Evolutionary conservation across 2,797 vertebrate species (phyloP).

Genomic region (Sebastes diploproa): DNA sequence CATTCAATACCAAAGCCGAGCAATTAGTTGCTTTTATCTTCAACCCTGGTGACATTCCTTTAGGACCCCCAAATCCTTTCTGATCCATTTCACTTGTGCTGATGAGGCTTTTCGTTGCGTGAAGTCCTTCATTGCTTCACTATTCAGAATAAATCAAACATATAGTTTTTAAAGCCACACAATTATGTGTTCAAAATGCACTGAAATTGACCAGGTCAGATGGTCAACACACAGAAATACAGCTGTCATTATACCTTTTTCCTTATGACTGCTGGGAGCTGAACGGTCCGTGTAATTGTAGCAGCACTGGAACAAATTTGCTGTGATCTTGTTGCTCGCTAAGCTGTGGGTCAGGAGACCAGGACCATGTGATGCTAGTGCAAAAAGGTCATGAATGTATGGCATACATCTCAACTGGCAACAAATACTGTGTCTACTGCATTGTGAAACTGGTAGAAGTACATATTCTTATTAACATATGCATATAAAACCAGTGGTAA

Average conservation of each 20-base stretch:
- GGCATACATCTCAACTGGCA: not conserved
- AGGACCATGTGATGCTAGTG: conserved; percentile 67
- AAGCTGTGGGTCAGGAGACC: conserved; percentile 72
- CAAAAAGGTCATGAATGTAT: conserved; percentile 45
- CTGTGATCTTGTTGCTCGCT: conserved; percentile 54
- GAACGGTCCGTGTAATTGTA: conserved; percentile 36
- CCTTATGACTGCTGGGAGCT: conserved; percentile 13
- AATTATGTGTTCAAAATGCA: not conserved
- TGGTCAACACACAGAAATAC: not conserved
- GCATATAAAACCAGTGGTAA: not conserved
- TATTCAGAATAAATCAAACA: not conserved
- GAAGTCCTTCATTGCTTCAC: conserved; percentile 14
- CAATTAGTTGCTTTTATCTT: conserved; percentile 80
- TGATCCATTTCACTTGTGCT: conserved; percentile 66
- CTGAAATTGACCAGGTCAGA: conserved; percentile 4
- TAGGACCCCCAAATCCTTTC: conserved; percentile 64
- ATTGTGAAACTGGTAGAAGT: not conserved
- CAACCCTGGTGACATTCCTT: conserved; percentile 71
- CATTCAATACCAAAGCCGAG: conserved; percentile 63
- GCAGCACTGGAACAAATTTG: conserved; percentile 64
- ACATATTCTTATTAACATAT: not conserved
- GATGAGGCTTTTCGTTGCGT: conserved; percentile 54
- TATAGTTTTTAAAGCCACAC: not conserved
- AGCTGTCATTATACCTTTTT: conserved; percentile 10
- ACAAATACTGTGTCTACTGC: not conserved